Evolutionary conservation across 2,888 invertebrate species (phyloP), one percentile per base, ranked within the genome.

Genomic region (Litoditis marina): DNA sequence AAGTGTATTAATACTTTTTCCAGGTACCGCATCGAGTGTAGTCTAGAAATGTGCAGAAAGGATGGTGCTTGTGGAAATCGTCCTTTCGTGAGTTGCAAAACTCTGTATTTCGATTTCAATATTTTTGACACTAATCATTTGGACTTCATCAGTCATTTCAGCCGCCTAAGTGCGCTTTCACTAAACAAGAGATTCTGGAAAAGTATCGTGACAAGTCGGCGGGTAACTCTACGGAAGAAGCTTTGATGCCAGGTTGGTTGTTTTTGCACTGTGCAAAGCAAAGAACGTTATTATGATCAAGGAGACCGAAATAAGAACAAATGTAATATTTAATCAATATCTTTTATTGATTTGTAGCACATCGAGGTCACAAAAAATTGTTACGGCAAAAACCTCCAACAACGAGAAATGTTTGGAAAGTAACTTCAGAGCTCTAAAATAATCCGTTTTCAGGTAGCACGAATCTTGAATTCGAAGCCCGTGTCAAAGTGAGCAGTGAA

Each of bases 121-220:
- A 42, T 39, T 49, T 13, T 44, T 39, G 46, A 30, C 32, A 44
- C 31, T 31, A 2, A 16, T 27, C 49, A 50, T 34, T 1, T 2
- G 19, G 39, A 13, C 30, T 52, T 28, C 22, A 34, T 46, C 3
- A 30, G 4, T 6, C 4, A n/a, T 60, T 71, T 44, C 46, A 75
- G 75, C 73, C 75, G 19, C 75, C 75, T n/a, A 73, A 72, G 58
- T 75, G 75, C 49, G 69, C 75, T 25, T 73, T 68, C 54, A 69
- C 71, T 13, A 68, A 68, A 52, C 71, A 73, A 28, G 75, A 75
- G 60, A 67, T 75, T n/a, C 49, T 65, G n/a, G 66, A 65, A 31
- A 51, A 70, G 32, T 65, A 63, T n/a, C 54, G 49, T 22, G 25
- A 32, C n/a, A 63, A 55, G 49, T 25, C 50, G 59, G 53, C 22